These are phyloP conservation scores for Oryzias woworae DNA, from an alignment of 2,113 vertebrate species.

Conservation along the genomic window DNA sequence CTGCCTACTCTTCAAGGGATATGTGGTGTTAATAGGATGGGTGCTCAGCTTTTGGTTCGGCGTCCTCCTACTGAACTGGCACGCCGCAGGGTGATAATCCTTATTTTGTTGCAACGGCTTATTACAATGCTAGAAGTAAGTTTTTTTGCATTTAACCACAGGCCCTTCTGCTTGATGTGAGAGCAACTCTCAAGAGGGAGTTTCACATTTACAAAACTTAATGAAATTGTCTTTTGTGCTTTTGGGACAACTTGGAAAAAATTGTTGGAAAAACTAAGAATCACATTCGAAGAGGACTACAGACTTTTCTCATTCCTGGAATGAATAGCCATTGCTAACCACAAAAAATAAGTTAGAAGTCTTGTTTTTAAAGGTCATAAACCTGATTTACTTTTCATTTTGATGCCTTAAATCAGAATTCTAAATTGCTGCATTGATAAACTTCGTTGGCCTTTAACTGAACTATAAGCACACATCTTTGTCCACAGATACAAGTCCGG, in stretches of 20 bases:
- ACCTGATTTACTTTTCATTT: constrained; percentile 30
- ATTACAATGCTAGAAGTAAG: constrained; percentile 77
- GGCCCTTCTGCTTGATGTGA: constrained; percentile 66
- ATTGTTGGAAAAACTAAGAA: constrained; percentile 33
- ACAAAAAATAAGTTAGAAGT: background rate
- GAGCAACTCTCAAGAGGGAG: constrained; percentile 61
- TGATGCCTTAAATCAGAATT: constrained; percentile 35
- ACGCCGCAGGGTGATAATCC: constrained; percentile 76
- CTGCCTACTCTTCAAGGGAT: constrained; percentile 72
- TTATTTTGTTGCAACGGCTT: constrained; percentile 79
- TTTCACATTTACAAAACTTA: constrained; percentile 58
- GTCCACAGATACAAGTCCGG: constrained; percentile 56
- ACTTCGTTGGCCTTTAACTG: constrained; percentile 38
- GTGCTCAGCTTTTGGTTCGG: constrained; percentile 71
- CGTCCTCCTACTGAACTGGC: constrained; percentile 70
- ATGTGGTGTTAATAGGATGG: constrained; percentile 76
- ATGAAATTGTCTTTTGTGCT: constrained; percentile 48
- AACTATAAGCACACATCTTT: constrained; percentile 35
- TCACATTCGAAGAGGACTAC: constrained; percentile 25
- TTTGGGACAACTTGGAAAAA: constrained; percentile 49
- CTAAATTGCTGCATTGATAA: constrained; percentile 39
- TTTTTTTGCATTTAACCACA: constrained; percentile 71
- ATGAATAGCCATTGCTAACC: constrained; percentile 20
- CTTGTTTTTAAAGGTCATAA: constrained; percentile 1
- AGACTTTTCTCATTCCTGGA: constrained; percentile 17